Conservation (phyloP, 2,113 vertebrate species). For the Eudorcas thomsonii region DNA sequence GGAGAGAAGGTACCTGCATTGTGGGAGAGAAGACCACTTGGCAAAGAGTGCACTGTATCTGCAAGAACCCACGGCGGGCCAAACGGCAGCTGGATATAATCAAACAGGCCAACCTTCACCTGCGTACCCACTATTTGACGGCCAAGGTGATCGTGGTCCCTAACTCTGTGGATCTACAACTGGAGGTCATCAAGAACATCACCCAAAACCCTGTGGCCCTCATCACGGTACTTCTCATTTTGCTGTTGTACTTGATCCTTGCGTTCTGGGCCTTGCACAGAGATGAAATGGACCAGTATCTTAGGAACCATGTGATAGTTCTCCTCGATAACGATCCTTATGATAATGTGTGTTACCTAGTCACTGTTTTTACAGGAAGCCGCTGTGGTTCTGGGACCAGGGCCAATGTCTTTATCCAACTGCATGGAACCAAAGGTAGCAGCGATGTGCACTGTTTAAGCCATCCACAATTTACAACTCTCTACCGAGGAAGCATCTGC, state of each 20-base stretch:
- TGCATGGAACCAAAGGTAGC: background rate
- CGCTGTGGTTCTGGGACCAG: constrained; percentile 73
- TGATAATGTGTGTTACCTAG: constrained; percentile 73
- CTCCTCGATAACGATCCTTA: constrained; percentile 80
- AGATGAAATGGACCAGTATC: constrained; percentile 68
- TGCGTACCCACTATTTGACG: constrained; percentile 68
- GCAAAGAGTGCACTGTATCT: constrained; percentile 77
- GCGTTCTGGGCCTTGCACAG: constrained; percentile 75
- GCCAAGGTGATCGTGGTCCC: constrained; percentile 72
- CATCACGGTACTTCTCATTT: constrained; percentile 68
- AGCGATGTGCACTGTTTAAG: constrained; percentile 73
- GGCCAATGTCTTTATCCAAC: constrained; percentile 77
- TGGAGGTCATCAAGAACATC: constrained; percentile 27
- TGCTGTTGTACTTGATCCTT: constrained; percentile 44
- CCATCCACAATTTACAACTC: constrained; percentile 58
- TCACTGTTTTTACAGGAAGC: constrained; percentile 82
- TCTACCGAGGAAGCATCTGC: constrained; percentile 65
- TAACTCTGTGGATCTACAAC: constrained; percentile 67
- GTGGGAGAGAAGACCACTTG: constrained; percentile 72
- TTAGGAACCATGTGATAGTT: constrained; percentile 54
- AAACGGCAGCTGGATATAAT: rapidly evolving
- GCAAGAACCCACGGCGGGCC: background rate
- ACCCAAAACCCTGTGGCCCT: constrained; percentile 72
- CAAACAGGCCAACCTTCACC: rapidly evolving
- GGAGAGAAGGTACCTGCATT: constrained; percentile 64